Percentiles rank a stretch among this genome's conserved stretches.
Evolutionary conservation across 2,797 vertebrate species (phyloP).

Genomic region (Bradypodion ventrale): DNA sequence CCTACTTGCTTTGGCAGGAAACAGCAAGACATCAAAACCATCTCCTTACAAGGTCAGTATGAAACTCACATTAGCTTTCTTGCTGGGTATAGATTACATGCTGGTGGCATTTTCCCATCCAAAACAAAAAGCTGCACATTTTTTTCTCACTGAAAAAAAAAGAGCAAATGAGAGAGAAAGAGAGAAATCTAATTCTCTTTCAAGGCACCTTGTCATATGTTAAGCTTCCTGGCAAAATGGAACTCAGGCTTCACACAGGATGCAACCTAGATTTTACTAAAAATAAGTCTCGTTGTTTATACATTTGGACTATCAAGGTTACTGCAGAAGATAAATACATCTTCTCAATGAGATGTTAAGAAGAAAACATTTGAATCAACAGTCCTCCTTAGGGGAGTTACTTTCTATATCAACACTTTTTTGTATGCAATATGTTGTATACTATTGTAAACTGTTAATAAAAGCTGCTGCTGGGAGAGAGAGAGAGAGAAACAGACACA

Average conservation of each 20-base stretch:
- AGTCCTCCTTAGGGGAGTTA: not conserved
- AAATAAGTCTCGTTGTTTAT: not conserved
- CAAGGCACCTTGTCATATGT: not conserved
- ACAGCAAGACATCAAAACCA: conserved; percentile 51
- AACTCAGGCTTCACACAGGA: not conserved
- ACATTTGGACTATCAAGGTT: not conserved
- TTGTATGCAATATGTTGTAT: too few species aligned
- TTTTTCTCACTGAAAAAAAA: not conserved
- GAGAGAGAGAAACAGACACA: too few species aligned
- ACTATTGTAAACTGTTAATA: too few species aligned
- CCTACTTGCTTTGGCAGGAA: conserved; percentile 55
- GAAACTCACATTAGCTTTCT: conserved; percentile 49
- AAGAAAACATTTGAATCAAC: conserved; percentile 5
- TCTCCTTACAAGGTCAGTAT: conserved; percentile 45
- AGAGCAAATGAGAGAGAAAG: accelerated
- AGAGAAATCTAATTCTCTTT: conserved; percentile 2
- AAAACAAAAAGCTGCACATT: not conserved
- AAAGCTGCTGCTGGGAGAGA: too few species aligned
- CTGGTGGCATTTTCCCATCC: conserved; percentile 22
- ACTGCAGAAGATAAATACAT: not conserved
- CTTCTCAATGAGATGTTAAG: not conserved
- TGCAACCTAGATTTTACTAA: not conserved
- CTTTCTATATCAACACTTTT: not conserved
- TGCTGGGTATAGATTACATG: not conserved
- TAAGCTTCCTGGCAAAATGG: conserved; percentile 8